A percentile compares a stretch with the other conserved stretches of the same genome.
Conservation (phyloP, 2,113 vertebrate genomes). For the Leuciscus idus region DNA sequence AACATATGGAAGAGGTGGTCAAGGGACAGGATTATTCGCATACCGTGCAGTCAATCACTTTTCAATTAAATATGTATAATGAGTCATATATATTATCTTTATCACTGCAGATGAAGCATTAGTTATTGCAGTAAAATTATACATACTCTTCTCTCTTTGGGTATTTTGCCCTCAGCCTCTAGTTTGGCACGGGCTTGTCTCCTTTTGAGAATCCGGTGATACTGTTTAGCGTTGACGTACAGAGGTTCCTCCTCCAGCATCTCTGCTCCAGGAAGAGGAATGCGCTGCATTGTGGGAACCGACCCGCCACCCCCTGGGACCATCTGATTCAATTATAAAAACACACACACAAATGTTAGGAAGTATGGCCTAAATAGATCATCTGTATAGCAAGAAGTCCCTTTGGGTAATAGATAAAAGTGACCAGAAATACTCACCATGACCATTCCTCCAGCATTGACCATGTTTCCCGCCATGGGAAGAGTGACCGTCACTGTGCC, state of each 20-base stretch:
- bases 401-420: background rate
- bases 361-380: background rate
- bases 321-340: constrained; percentile 79
- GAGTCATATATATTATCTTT: background rate
- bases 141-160: constrained; percentile 93
- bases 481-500: constrained; percentile 98
- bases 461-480: constrained; percentile 96
- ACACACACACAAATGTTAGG: background rate
- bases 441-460: constrained; percentile 98
- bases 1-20: background rate
- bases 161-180: constrained; percentile 97
- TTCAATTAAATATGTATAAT: too few species aligned
- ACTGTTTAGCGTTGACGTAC: constrained; percentile 98
- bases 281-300: constrained; percentile 93
- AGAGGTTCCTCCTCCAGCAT: constrained; percentile 98
- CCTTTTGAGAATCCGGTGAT: constrained; percentile 96
- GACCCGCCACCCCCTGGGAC: constrained; percentile 87
- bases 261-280: constrained; percentile 94
- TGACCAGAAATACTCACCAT: constrained; percentile 84
- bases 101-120: background rate
- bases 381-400: background rate
- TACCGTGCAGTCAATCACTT: background rate
- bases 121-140: background rate
- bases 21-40: background rate
- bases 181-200: constrained; percentile 94